Conservation (phyloP, 2,888 invertebrate genomes). For the Torymus auratus region DNA sequence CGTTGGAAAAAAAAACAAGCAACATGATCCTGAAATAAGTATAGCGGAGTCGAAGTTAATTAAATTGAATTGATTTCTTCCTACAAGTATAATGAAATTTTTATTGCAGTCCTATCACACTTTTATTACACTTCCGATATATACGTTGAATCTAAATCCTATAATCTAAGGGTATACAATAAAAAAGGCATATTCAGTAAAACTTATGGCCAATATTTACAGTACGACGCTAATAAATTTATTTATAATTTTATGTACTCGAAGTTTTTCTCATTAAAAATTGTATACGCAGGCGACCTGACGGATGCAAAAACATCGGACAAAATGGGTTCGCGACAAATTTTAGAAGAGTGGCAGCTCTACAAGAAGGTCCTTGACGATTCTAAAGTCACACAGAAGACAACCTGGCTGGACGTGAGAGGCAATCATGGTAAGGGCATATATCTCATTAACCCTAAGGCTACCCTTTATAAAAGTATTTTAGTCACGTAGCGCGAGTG, state of each 20-base stretch:
- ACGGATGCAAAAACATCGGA: conserved; percentile 91
- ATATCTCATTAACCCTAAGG: conserved; percentile 28
- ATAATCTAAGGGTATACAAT: too few relatives aligned
- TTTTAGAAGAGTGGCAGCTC: conserved; percentile 88
- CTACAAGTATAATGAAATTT: too few relatives aligned
- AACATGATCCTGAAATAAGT: neutral
- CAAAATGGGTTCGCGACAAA: conserved; percentile 88
- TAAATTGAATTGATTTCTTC: too few relatives aligned
- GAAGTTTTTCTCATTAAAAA: neutral
- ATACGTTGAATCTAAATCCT: too few relatives aligned
- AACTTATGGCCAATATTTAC: too few relatives aligned
- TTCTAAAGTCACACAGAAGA: conserved; percentile 82
- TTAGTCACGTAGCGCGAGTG: neutral
- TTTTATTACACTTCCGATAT: too few relatives aligned
- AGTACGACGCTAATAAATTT: too few relatives aligned
- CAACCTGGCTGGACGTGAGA: conserved; percentile 91
- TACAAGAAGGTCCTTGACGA: conserved; percentile 85
- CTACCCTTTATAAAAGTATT: neutral
- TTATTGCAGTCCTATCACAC: too few relatives aligned
- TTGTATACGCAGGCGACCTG: conserved; percentile 82
- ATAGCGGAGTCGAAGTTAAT: neutral
- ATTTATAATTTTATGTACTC: too few relatives aligned
- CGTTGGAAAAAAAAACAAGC: too few relatives aligned
- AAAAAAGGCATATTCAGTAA: too few relatives aligned
- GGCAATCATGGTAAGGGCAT: conserved; percentile 90